Conservation (phyloP, 2,113 vertebrate species). For the Protomyctophum bolini region DNA sequence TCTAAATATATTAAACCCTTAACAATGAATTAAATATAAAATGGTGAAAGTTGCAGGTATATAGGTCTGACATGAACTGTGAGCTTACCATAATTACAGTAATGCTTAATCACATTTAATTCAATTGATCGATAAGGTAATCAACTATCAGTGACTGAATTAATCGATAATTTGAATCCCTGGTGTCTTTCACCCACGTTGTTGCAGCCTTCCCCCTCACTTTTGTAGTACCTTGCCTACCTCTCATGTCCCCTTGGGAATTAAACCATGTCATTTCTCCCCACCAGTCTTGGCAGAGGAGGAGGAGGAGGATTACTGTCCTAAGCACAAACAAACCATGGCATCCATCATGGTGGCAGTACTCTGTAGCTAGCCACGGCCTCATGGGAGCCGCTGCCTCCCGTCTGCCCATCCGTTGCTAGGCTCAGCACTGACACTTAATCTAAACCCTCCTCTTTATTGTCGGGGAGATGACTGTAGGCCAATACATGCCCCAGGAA, state of each 20-base stretch:
- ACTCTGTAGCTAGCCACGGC: slow-evolving; percentile 6
- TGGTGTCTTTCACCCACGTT: too few relatives aligned
- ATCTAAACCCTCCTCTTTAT: slow-evolving; percentile 32
- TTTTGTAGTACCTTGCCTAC: neutral
- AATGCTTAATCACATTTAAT: too few relatives aligned
- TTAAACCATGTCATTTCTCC: slow-evolving; percentile 39
- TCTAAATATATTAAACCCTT: too few relatives aligned
- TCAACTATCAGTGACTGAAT: too few relatives aligned
- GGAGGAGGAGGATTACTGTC: slow-evolving; percentile 23
- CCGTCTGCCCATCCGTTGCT: slow-evolving; percentile 28
- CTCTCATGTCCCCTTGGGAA: neutral
- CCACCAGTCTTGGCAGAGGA: slow-evolving; percentile 9
- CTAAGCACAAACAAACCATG: slow-evolving; percentile 13
- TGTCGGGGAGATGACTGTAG: slow-evolving; percentile 48
- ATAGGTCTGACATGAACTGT: too few relatives aligned
- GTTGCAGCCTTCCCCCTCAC: neutral
- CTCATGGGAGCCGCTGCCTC: slow-evolving; percentile 10
- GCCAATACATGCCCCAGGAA: slow-evolving; percentile 36
- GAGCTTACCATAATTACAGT: too few relatives aligned
- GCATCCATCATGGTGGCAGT: slow-evolving; percentile 32
- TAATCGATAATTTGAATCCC: too few relatives aligned
- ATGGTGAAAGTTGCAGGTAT: too few relatives aligned
- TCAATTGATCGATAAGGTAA: too few relatives aligned
- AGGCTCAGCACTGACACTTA: slow-evolving; percentile 20
- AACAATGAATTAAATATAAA: too few relatives aligned